phyloP scores from a whole-genome alignment of 2,888 invertebrate species.

The Cotesia congregata region DNA sequence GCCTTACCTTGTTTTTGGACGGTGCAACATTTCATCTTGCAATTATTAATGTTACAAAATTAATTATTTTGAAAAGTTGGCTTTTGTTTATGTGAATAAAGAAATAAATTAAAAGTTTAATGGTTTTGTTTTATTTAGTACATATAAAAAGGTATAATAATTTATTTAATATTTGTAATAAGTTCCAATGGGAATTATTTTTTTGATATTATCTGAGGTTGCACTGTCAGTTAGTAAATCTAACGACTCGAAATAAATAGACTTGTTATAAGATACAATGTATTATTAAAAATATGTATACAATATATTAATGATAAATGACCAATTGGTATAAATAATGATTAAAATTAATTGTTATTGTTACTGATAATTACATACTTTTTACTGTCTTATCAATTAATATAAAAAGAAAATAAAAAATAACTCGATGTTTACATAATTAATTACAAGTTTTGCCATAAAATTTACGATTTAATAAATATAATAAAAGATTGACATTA shows the following conservation, averaged over 20 bases:
- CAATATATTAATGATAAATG: slow-evolving; percentile 44
- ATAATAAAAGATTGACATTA: slow-evolving; percentile 82
- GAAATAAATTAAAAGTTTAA: slow-evolving; percentile 1
- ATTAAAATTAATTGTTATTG: slow-evolving; percentile 4
- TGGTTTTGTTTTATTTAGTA: background rate
- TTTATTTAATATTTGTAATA: no score
- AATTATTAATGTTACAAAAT: background rate
- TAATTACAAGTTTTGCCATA: slow-evolving; percentile 73
- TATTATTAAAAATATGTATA: slow-evolving; percentile 54
- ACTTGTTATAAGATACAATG: slow-evolving; percentile 50
- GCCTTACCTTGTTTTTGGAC: slow-evolving; percentile 60
- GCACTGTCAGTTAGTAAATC: slow-evolving; percentile 49
- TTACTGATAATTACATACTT: slow-evolving; percentile 9
- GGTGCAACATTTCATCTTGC: slow-evolving; percentile 51
- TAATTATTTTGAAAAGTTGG: slow-evolving; percentile 4
- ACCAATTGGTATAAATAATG: slow-evolving; percentile 5
- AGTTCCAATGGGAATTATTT: background rate
- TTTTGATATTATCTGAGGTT: slow-evolving; percentile 36
- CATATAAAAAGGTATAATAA: background rate
- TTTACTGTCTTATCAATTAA: background rate
- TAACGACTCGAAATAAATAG: slow-evolving; percentile 46
- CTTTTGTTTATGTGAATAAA: slow-evolving; percentile 10
- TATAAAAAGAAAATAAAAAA: background rate
- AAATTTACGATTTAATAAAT: slow-evolving; percentile 83
- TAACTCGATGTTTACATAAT: background rate